A percentile compares a stretch with the other conserved stretches of the same genome.
Evolutionary conservation across 2,888 invertebrate species (phyloP).

Genomic region (Hartigia nigra): DNA sequence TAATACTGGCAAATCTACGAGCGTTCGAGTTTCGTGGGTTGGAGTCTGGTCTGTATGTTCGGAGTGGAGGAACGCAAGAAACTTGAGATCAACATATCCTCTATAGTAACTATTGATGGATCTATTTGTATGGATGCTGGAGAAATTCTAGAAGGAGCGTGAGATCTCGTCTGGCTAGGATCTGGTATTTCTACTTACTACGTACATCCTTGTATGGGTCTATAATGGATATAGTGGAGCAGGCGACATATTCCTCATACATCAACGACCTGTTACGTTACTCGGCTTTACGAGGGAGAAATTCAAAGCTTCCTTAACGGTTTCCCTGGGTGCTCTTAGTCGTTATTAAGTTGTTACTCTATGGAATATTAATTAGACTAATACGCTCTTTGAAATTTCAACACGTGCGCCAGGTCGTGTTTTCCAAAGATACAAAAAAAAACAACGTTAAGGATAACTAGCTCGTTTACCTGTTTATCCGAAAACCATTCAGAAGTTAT

Average conservation of each 20-base stretch:
- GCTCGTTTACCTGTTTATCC: neutral
- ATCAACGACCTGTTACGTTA: neutral
- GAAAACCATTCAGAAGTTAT: neutral
- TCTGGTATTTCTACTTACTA: neutral
- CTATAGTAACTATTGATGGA: neutral
- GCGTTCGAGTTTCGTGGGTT: neutral
- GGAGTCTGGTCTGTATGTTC: neutral
- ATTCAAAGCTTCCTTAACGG: neutral
- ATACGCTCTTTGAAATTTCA: neutral
- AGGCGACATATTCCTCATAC: neutral
- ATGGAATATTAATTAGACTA: neutral
- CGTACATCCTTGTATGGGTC: neutral
- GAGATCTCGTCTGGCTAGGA: neutral
- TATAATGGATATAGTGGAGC: neutral
- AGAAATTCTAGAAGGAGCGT: neutral
- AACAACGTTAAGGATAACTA: neutral
- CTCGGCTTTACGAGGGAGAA: neutral
- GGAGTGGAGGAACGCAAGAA: neutral
- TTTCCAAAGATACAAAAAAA: neutral
- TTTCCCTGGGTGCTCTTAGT: neutral
- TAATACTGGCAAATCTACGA: neutral
- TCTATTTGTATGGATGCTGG: neutral
- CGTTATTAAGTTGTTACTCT: neutral
- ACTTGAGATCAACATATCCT: neutral
- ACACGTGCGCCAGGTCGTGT: neutral